Evolutionary conservation across 2,113 vertebrate species (phyloP), one percentile per base, ranked within the genome.

Genomic region (Cyphomyrus discorhynchus): DNA sequence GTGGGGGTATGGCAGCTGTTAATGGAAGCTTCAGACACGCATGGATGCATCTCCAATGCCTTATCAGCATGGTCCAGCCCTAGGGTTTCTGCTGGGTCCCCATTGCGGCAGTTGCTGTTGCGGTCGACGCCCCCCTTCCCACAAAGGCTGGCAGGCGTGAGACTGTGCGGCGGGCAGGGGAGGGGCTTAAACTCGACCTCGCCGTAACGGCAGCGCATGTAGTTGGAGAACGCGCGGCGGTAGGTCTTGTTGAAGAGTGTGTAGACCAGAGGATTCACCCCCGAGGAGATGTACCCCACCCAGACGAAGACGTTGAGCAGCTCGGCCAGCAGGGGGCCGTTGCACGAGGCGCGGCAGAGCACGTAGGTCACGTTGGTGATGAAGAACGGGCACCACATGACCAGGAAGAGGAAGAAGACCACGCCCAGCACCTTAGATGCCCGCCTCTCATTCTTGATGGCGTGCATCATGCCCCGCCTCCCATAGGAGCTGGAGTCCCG

Each of bases 361-460:
- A 99, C 98, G 0, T 95, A 98, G 93, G 98, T 96, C 92, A 99
- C 97, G 39, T 99, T 99, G 42, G 98, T 99, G 94, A 99, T 97
- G 94, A 99, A 99, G 91, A 99, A 99, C 0, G 98, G 98, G 92
- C 98, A 99, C 98, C 98, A 99, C 98, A 99, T 99, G 92, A 99
- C 89, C 90, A 99, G 97, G 94, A 99, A 99, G 93, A 99, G 95
- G 95, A 99, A 99, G 96, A 99, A 99, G 92, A 99, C 98, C 0
- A 99, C 97, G 53, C 98, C 98, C 92, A 99, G 94, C 88, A 99
- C 98, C 95, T 99, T 99, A 4, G 98, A 99, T 45, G 98, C 98
- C 90, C 98, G 97, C 80, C 95, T 95, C 92, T 99, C 98, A 0
- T 99, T 99, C 95, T 98, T 99, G 94, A 99, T 99, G 90, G 98